Evolutionary conservation across 2,797 vertebrate genomes (phyloP), one percentile per base, ranked within the genome.

Genomic region (Etheostoma perlongum): DNA sequence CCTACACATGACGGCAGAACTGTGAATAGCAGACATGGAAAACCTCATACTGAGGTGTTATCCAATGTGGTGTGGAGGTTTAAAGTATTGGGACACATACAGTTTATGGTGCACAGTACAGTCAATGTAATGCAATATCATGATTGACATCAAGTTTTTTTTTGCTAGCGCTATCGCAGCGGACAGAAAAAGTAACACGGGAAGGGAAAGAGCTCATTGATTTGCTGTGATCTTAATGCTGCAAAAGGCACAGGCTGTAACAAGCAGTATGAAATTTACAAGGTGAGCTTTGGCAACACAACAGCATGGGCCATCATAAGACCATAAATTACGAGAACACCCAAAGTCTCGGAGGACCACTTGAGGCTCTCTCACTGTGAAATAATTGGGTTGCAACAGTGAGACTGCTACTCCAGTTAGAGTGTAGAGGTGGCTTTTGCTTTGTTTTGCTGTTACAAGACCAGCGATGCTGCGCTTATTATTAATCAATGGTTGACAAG

Each of bases 341-440:
- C 80, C 36, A 77, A 66, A 27, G 86, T 91, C 94, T 91, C 94
- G 16, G 81, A 90, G 93, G 94, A 91, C 86, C 92, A 93, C 93
- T 94, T 92, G 84, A 93, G 80, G 83, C 87, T 81, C 89, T 78
- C 90, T 93, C 87, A 78, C 84, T 87, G 91, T 88, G 88, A 93
- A 95, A 94, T 95, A 95, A 95, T 94, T 94, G 93, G 93, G 87
- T 89, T 90, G 88, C 92, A 87, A 92, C 82, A 82, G 88, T 83
- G 88, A 88, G 88, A 82, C 73, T 76, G 84, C 87, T 85, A 60
- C 89, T 86, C 57, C 84, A 85, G 87, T 93, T 82, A 76, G 78
- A 91, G 88, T 85, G 85, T 82, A 86, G 88, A 83, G 75, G 76
- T 85, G 87, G 84, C 83, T 78, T 86, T 92, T 83, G 85, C 81